Conservation (phyloP, 2,797 vertebrate species). For the Garrulus glandarius region DNA sequence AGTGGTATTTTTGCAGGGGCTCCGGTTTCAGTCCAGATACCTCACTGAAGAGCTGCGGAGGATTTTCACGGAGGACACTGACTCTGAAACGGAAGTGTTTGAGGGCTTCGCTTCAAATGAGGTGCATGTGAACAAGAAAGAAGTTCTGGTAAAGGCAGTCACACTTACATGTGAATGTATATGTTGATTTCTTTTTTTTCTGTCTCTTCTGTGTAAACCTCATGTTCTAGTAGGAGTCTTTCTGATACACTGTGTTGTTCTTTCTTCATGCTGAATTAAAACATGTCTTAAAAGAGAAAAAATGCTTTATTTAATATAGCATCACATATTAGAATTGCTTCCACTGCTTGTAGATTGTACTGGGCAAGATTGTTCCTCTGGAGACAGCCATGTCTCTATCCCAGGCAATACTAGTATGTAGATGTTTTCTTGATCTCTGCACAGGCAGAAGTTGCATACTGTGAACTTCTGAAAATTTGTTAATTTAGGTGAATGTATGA, state of each 20-base stretch:
- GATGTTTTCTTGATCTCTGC: neutral
- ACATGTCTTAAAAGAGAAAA: neutral
- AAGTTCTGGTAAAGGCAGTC: slow-evolving; percentile 63
- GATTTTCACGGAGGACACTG: slow-evolving; percentile 88
- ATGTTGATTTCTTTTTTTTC: neutral
- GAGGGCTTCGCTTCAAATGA: slow-evolving; percentile 83
- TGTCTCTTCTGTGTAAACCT: neutral
- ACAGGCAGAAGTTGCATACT: neutral
- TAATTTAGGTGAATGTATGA: neutral
- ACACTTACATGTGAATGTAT: neutral
- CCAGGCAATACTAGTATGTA: neutral
- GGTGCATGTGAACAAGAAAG: slow-evolving; percentile 52
- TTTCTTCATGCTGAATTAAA: neutral
- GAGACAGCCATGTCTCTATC: neutral
- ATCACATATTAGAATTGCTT: neutral
- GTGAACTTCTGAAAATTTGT: neutral
- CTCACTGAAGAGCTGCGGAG: slow-evolving; percentile 83
- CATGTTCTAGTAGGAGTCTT: neutral
- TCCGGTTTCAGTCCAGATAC: slow-evolving; percentile 77
- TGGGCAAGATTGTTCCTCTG: neutral
- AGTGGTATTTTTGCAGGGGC: slow-evolving; percentile 64
- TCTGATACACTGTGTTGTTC: neutral
- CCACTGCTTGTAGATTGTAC: neutral
- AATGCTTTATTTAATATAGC: neutral
- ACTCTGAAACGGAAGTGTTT: slow-evolving; percentile 85